Evolutionary conservation across 1,140 invertebrate genomes (phyloP).

Genomic region (Drosophila sp.): DNA sequence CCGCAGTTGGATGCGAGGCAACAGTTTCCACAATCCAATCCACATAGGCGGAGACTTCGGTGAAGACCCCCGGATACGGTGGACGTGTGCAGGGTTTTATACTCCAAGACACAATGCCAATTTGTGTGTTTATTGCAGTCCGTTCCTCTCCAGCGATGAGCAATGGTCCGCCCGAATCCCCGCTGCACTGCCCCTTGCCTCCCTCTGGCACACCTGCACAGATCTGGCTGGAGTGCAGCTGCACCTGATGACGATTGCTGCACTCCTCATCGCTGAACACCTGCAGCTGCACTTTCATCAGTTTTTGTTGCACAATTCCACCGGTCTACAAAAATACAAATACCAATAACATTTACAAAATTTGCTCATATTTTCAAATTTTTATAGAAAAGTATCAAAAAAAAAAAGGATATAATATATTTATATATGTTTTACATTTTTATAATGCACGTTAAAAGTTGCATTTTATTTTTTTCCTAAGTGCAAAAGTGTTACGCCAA

Average conservation of each 20-base stretch:
- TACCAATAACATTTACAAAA: neutral
- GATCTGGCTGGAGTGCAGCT: constrained; percentile 75
- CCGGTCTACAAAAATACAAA: constrained; percentile 60
- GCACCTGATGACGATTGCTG: constrained; percentile 54
- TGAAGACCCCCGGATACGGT: constrained; percentile 85
- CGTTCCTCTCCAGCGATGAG: constrained; percentile 51
- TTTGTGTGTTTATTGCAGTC: constrained; percentile 55
- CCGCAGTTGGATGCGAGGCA: constrained; percentile 3
- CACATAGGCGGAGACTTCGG: constrained; percentile 85
- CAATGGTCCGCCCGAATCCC: constrained; percentile 85
- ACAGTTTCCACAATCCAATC: constrained; percentile 84
- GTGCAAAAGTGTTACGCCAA: too few relatives aligned
- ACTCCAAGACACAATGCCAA: constrained; percentile 85
- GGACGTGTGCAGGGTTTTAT: constrained; percentile 84
- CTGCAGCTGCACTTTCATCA: constrained; percentile 82
- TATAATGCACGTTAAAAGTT: too few relatives aligned
- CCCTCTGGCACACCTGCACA: constrained; percentile 84
- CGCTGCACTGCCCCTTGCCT: constrained; percentile 85
- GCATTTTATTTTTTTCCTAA: too few relatives aligned
- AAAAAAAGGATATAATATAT: too few relatives aligned
- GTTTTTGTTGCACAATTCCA: constrained; percentile 67
- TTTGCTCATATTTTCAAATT: too few relatives aligned
- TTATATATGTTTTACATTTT: too few relatives aligned
- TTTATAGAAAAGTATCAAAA: too few relatives aligned
- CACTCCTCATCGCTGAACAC: constrained; percentile 82